Evolutionary conservation across 2,797 vertebrate genomes (phyloP).

Genomic region (Sebastes dallii): DNA sequence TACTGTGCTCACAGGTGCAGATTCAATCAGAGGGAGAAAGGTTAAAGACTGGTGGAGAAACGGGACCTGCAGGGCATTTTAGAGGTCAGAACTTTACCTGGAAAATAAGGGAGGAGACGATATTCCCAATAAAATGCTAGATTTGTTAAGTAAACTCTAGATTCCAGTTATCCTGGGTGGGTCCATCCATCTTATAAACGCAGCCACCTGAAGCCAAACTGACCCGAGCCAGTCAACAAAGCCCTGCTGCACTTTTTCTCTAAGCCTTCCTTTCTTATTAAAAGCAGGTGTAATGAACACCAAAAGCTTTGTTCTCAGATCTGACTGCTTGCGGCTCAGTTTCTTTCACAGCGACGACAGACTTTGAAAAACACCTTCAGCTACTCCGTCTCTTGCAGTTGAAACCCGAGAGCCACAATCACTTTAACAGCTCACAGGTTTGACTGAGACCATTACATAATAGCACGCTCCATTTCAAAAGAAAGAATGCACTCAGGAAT

Average conservation of each 20-base stretch:
- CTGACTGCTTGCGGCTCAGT: neutral
- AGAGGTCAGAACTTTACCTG: slow-evolving; percentile 42
- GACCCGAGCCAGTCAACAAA: slow-evolving; percentile 28
- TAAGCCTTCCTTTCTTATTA: slow-evolving; percentile 1
- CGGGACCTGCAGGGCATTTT: neutral
- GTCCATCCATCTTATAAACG: slow-evolving; percentile 50
- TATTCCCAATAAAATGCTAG: slow-evolving; percentile 79
- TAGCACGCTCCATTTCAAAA: slow-evolving; percentile 1
- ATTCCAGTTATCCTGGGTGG: slow-evolving; percentile 69
- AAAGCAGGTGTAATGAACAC: slow-evolving; percentile 9
- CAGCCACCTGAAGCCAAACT: slow-evolving; percentile 56
- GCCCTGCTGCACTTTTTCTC: neutral
- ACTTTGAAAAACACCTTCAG: slow-evolving; percentile 20
- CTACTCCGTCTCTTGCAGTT: neutral
- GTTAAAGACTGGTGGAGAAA: neutral
- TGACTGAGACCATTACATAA: slow-evolving; percentile 31
- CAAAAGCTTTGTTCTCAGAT: neutral
- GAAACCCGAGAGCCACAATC: slow-evolving; percentile 28
- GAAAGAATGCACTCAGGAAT: slow-evolving; percentile 61
- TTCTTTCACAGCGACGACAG: slow-evolving; percentile 6
- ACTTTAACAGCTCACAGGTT: neutral
- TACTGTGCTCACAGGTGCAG: neutral
- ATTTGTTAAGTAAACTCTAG: slow-evolving; percentile 84
- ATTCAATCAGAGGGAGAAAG: neutral
- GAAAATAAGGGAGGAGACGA: slow-evolving; percentile 48